Evolutionary conservation across 2,888 invertebrate genomes (phyloP), one percentile per base, ranked within the genome.

Genomic region (Orthosia incerta): DNA sequence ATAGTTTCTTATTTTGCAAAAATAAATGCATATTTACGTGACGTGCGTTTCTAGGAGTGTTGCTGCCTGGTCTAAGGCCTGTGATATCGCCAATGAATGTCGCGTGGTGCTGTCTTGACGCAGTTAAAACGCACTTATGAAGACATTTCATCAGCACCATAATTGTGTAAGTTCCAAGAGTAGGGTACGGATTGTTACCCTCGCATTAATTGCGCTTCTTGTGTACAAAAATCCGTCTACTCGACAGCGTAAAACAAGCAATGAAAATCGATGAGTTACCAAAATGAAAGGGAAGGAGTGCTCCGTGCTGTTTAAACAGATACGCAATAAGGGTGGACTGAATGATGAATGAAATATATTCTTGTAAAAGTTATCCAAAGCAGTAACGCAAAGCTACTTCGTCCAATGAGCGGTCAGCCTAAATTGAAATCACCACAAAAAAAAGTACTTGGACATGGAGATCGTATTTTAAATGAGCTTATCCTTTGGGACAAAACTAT

Each of bases 351-450:
- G 20, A 60, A 23, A n/a, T 16, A 15, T 3, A 45, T 45, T 45
- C 15, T 59, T 59, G 20, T 20, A 15, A 15, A 13, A 45, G 20
- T 45, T 26, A 26, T 16, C 12, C 18, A 9, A 48, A 16, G 23
- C 13, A 26, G 50, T 23, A 70, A 23, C 2, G n/a, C 46, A 51
- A 79, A 18, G 46, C 18, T 53, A 48, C 4, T n/a, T 48, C n/a
- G 20, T 73, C 56, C 53, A 56, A 50, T 80, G 53, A 23, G 75
- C 80, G 75, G 75, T 80, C 80, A 75, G 81, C 55, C 12, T 80
- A 13, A 62, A 50, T 23, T 23, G 3, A 50, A 60, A 11, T 31
- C 13, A 0, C 7, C 16, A n/a, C 11, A n/a, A 55, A 50, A 78
- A 46, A 13, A 31, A 39, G 9, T 16, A 4, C n/a, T 23, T 39